phyloP scores from a whole-genome alignment of 2,797 vertebrate genomes.

The Gallinago solitaria region DNA sequence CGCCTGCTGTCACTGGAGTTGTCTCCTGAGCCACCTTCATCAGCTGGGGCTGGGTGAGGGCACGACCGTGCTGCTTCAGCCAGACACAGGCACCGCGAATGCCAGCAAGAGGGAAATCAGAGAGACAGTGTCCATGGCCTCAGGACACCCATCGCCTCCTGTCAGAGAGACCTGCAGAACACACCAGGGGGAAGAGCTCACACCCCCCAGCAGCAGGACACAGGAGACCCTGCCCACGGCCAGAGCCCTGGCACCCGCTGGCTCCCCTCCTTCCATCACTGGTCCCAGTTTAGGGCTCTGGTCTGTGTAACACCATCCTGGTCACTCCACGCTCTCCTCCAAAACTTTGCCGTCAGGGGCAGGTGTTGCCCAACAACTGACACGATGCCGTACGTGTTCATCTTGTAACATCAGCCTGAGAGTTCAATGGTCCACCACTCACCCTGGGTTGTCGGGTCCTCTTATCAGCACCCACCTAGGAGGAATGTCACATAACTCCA shows the following conservation, averaged over 20 bases:
- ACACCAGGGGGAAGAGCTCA: background rate
- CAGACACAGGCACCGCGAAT: fast-evolving
- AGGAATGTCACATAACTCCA: background rate
- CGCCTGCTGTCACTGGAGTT: too few relatives aligned
- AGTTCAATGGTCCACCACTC: background rate
- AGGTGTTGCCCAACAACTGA: background rate
- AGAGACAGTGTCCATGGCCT: fast-evolving
- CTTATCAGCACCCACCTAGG: too few relatives aligned
- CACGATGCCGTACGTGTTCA: fast-evolving
- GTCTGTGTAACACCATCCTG: background rate
- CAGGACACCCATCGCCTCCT: background rate
- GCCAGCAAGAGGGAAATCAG: background rate
- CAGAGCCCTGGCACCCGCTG: background rate
- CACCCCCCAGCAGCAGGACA: background rate
- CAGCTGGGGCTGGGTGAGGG: background rate
- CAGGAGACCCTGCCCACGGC: fast-evolving
- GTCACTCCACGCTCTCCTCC: background rate
- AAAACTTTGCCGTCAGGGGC: too few relatives aligned
- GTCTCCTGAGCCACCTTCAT: background rate
- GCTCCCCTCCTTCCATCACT: too few relatives aligned
- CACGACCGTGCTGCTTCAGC: background rate
- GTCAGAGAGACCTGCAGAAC: background rate
- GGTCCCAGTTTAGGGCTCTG: too few relatives aligned
- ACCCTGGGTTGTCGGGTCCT: too few relatives aligned
- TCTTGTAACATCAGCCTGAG: too few relatives aligned